Evolutionary conservation across 2,797 vertebrate genomes (phyloP), one percentile per base, ranked within the genome.

Genomic region (Poecilia gillii): DNA sequence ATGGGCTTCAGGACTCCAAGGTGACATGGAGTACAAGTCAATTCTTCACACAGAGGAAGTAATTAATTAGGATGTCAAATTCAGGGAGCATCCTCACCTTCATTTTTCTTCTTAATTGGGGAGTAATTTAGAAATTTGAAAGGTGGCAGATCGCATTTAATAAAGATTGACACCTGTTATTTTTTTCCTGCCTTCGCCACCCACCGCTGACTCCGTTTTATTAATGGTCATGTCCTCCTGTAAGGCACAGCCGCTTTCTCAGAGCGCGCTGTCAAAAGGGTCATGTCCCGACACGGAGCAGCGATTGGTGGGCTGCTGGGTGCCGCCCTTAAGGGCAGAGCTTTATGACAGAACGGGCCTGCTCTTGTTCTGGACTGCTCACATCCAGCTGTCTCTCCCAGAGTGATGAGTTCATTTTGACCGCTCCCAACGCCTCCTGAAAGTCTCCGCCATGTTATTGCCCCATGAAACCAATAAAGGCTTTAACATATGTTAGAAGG

Each of bases 151-250:
- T 95, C 88, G 49, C 82, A 62, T 80, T 76, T 95, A 96, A 96
- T 95, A 92, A 96, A 95, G 95, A 96, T 92, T 90, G 95, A 94
- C 94, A 94, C 88, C 94, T 95, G 95, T 94, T 94, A 93, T 95
- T 94, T 90, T 53, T 77, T 81, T 74, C 76, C 78, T n/a, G 80
- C 89, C 91, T 86, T 84, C 39, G 0, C 81, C 86, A 81, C 84
- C 85, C 89, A 79, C 85, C 62, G 39, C 88, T 74, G 75, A 84
- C 84, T 55, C 31, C 31, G 39, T 66, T 87, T 91, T 90, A 92
- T 87, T 89, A 93, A 92, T 81, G 87, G 81, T 82, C 64, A 0
- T 85, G 88, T 88, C 93, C 93, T 93, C 91, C 85, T 84, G 87
- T 84, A 85, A 93, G 91, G 93, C 94, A 57, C 82, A 82, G 74